Percentiles rank a stretch among this genome's conserved stretches.
Conservation (phyloP, 2,113 vertebrate species). For the Axis porcinus region DNA sequence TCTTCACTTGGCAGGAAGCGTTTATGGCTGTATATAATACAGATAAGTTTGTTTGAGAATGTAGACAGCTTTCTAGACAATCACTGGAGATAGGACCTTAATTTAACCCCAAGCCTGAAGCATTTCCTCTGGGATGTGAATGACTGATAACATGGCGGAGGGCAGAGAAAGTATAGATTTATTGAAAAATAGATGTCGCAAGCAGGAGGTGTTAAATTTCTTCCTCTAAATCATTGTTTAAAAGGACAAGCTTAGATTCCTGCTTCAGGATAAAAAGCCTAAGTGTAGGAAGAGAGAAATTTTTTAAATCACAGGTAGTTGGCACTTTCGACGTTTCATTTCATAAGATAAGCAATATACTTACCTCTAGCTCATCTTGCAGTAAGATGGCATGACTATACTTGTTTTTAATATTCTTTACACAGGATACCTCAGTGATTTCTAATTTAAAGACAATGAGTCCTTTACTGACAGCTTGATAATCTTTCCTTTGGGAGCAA, state of each 20-base stretch:
- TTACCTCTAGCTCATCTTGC: neutral
- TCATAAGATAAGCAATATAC: neutral
- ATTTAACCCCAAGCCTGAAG: slow-evolving; percentile 79
- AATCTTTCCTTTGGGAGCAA: slow-evolving; percentile 77
- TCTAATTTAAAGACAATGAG: slow-evolving; percentile 78
- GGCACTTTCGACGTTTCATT: slow-evolving; percentile 42
- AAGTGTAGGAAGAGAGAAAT: neutral
- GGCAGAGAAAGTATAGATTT: slow-evolving; percentile 77
- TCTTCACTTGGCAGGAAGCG: slow-evolving; percentile 35
- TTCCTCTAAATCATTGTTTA: slow-evolving; percentile 78
- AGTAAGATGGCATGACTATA: slow-evolving; percentile 18
- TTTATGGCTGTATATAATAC: slow-evolving; percentile 66
- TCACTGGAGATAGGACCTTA: slow-evolving; percentile 78
- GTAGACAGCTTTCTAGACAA: slow-evolving; percentile 73
- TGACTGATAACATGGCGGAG: slow-evolving; percentile 77
- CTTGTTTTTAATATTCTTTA: slow-evolving; percentile 51
- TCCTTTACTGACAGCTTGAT: slow-evolving; percentile 75
- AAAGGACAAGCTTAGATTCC: slow-evolving; percentile 68
- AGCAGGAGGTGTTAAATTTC: slow-evolving; percentile 64
- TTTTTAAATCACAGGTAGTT: slow-evolving; percentile 38
- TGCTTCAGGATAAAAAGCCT: slow-evolving; percentile 47
- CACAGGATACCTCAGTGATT: slow-evolving; percentile 60
- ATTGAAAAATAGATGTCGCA: slow-evolving; percentile 75
- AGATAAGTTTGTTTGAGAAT: slow-evolving; percentile 76
- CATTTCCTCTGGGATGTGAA: slow-evolving; percentile 73